phyloP scores from a whole-genome alignment of 2,113 vertebrate species.

The Alligator sinensis region DNA sequence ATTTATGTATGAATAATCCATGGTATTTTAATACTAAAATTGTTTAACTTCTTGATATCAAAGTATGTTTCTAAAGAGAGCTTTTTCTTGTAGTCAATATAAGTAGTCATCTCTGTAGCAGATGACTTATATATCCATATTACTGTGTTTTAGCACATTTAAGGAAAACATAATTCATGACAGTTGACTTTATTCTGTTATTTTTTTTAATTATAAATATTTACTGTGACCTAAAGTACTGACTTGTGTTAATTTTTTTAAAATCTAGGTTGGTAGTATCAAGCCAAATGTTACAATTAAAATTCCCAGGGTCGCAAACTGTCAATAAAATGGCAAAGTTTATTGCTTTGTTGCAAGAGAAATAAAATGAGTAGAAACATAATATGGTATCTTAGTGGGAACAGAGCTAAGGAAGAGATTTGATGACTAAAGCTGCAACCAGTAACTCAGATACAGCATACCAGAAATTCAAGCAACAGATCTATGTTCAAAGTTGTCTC shows the following conservation, averaged over 20 bases:
- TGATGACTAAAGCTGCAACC: background rate
- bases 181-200: background rate
- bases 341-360: background rate
- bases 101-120: background rate
- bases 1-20: background rate
- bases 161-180: background rate
- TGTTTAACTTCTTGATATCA: background rate
- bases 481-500: background rate
- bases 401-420: background rate
- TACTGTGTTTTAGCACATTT: background rate
- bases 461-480: background rate
- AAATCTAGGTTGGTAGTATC: background rate
- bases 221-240: background rate
- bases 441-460: background rate
- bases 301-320: background rate
- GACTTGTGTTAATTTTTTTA: background rate
- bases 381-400: fast-evolving
- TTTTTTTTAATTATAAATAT: background rate
- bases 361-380: background rate
- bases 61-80: background rate
- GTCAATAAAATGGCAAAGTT: background rate
- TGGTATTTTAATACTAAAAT: background rate
- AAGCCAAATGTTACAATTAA: background rate
- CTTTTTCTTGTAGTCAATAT: fast-evolving
- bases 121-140: background rate